Evolutionary conservation across 2,797 vertebrate genomes (phyloP).

Genomic region (Oreonectes daqikongensis): DNA sequence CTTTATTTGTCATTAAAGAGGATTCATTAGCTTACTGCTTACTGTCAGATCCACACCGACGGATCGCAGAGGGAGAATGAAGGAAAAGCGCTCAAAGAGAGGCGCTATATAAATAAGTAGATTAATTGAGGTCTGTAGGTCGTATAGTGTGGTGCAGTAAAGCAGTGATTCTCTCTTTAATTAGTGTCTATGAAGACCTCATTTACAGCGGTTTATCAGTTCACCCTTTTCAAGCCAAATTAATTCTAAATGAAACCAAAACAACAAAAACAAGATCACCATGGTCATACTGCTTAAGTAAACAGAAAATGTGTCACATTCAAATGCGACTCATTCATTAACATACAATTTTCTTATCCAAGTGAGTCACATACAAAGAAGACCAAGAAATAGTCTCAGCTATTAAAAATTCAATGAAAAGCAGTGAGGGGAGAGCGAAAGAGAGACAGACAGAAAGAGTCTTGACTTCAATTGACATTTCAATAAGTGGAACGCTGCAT

Average conservation of each 20-base stretch:
- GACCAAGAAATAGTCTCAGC: not conserved
- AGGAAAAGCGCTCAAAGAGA: slow-evolving; percentile 39
- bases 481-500: slow-evolving; percentile 98
- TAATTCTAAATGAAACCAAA: slow-evolving; percentile 71
- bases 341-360: not conserved
- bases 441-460: slow-evolving; percentile 61
- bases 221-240: slow-evolving; percentile 68
- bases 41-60: slow-evolving; percentile 46
- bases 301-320: not conserved
- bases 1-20: slow-evolving; percentile 53
- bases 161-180: slow-evolving; percentile 77
- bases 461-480: slow-evolving; percentile 98
- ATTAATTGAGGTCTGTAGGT: slow-evolving; percentile 80
- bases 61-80: slow-evolving; percentile 46
- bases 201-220: slow-evolving; percentile 69
- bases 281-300: slow-evolving; percentile 60
- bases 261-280: slow-evolving; percentile 62
- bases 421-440: slow-evolving; percentile 10
- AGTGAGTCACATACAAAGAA: not conserved
- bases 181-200: slow-evolving; percentile 80
- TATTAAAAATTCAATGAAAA: slow-evolving; percentile 16
- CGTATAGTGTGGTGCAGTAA: slow-evolving; percentile 69
- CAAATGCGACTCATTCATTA: not conserved
- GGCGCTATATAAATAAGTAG: slow-evolving; percentile 74
- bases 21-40: slow-evolving; percentile 46